Evolutionary conservation across 2,888 invertebrate species (phyloP).

Genomic region (Bhutanitis thaidina): DNA sequence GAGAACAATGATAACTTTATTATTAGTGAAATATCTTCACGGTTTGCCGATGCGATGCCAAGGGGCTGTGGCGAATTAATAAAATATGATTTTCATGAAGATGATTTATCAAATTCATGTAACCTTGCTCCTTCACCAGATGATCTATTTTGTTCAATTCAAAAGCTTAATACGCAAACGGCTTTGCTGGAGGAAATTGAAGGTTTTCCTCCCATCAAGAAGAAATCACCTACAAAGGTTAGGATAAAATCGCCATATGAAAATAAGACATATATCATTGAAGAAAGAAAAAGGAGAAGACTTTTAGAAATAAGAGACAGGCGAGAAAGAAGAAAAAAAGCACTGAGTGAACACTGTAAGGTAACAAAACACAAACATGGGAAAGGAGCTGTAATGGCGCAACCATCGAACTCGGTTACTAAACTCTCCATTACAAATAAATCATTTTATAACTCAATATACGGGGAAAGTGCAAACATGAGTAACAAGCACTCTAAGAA

Average conservation of each 20-base stretch:
- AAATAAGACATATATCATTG: slow-evolving; percentile 53
- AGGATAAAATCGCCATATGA: slow-evolving; percentile 70
- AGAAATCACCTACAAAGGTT: slow-evolving; percentile 46
- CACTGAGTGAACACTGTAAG: slow-evolving; percentile 53
- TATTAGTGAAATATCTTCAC: slow-evolving; percentile 6
- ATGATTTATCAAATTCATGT: slow-evolving; percentile 18
- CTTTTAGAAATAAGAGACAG: slow-evolving; percentile 62
- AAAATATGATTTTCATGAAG: neutral
- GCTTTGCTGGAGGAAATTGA: slow-evolving; percentile 49
- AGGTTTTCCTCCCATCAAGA: slow-evolving; percentile 38
- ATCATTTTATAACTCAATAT: slow-evolving; percentile 70
- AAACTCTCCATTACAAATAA: slow-evolving; percentile 70
- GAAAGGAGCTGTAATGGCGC: slow-evolving; percentile 46
- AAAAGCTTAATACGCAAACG: slow-evolving; percentile 42
- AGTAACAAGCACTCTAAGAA: slow-evolving; percentile 33
- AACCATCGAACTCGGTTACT: slow-evolving; percentile 61
- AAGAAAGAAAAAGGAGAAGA: slow-evolving; percentile 61
- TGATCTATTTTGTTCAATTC: slow-evolving; percentile 45
- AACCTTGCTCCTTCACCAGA: slow-evolving; percentile 32
- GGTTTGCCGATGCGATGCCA: neutral
- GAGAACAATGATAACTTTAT: slow-evolving; percentile 5
- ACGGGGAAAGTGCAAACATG: slow-evolving; percentile 43
- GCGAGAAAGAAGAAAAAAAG: slow-evolving; percentile 58
- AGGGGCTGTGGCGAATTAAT: neutral
- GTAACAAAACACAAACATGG: slow-evolving; percentile 49